Percentiles rank a stretch among this genome's conserved stretches.
Evolutionary conservation across 2,113 vertebrate species (phyloP).

Genomic region (Probosciger aterrimus): DNA sequence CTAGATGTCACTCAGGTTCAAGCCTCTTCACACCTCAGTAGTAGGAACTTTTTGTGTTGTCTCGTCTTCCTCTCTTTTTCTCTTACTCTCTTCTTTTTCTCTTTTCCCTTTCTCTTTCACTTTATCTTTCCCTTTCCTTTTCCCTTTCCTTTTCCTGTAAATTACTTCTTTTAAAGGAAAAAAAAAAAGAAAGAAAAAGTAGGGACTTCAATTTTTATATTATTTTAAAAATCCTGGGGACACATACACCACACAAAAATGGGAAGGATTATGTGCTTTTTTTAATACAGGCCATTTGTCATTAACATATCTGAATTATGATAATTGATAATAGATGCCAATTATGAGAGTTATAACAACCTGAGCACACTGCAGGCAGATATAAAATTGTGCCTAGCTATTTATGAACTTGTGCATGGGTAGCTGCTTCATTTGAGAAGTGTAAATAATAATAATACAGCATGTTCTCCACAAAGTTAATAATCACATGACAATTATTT

Average conservation of each 20-base stretch:
- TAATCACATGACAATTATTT: background rate
- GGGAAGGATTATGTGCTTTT: background rate
- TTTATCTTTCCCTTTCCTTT: too few relatives aligned
- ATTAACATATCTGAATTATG: background rate
- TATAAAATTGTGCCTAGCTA: background rate
- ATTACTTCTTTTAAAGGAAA: background rate
- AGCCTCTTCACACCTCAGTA: background rate
- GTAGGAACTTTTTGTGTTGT: rapidly evolving
- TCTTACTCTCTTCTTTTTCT: background rate
- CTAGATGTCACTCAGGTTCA: background rate
- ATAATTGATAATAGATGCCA: background rate
- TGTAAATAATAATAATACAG: background rate
- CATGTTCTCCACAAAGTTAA: background rate
- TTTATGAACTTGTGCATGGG: background rate
- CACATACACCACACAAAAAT: background rate
- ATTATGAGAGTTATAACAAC: background rate
- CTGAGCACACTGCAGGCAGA: background rate
- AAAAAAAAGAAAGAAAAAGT: background rate
- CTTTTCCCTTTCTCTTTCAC: too few relatives aligned
- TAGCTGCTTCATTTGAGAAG: background rate
- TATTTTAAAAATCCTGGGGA: background rate
- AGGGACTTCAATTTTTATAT: background rate
- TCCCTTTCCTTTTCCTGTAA: background rate
- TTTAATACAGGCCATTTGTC: background rate
- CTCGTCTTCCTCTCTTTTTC: rapidly evolving